These are phyloP conservation scores for Rousettus madagascariensis DNA, from an alignment of 2,797 vertebrate species.

Conservation along the genomic window DNA sequence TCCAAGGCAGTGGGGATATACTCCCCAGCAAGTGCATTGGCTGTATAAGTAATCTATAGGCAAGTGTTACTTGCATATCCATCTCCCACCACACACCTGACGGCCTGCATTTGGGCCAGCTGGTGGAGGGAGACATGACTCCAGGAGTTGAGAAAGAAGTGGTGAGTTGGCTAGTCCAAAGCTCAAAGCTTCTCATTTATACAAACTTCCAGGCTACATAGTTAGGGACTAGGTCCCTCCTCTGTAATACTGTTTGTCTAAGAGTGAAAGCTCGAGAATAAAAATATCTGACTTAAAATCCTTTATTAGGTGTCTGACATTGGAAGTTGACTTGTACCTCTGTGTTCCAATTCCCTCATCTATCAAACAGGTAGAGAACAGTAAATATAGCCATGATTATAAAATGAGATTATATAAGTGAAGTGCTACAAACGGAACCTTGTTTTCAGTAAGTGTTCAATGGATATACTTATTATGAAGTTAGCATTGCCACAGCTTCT, in stretches of 20 bases:
- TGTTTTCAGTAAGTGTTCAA: not conserved
- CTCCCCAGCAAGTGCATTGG: conserved; percentile 94
- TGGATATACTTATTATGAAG: not conserved
- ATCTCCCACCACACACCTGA: conserved; percentile 93
- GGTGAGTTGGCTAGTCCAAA: not conserved
- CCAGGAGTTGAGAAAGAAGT: conserved; percentile 53
- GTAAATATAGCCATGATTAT: not conserved
- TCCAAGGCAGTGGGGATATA: conserved; percentile 94
- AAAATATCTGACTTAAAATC: not conserved
- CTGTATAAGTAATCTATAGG: conserved; percentile 96
- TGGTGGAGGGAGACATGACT: not conserved
- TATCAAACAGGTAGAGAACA: not conserved
- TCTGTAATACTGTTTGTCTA: not conserved
- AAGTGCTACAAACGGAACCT: not conserved
- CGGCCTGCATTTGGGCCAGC: conserved; percentile 88
- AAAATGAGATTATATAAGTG: not conserved
- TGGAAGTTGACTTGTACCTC: not conserved
- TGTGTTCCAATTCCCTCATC: not conserved
- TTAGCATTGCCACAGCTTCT: not conserved
- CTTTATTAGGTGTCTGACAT: not conserved
- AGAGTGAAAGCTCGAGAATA: not conserved
- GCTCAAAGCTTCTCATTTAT: not conserved
- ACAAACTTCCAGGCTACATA: not conserved
- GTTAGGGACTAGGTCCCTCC: not conserved
- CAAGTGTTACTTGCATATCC: conserved; percentile 94